Conservation (phyloP, 2,113 vertebrate genomes). For the Petrocephalus microphthalmus region DNA sequence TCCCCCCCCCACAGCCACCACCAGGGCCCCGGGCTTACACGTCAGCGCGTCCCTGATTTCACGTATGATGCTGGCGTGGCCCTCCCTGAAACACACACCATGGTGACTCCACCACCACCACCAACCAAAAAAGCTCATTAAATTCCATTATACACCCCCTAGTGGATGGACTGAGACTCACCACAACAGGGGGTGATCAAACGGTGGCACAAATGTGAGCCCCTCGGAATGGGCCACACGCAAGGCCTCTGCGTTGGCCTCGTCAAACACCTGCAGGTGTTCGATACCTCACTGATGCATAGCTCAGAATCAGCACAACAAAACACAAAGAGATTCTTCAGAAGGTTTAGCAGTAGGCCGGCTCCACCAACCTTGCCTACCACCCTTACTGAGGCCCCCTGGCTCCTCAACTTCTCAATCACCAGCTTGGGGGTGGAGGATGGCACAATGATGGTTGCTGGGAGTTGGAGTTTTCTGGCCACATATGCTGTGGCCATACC, state of each 20-base stretch:
- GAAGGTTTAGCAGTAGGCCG: background rate
- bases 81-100: constrained; percentile 51
- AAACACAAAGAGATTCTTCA: background rate
- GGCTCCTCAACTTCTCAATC: constrained; percentile 54
- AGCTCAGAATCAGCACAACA: background rate
- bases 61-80: constrained; percentile 56
- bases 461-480: constrained; percentile 57
- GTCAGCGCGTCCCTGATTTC: constrained; percentile 56
- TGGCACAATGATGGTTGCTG: constrained; percentile 63
- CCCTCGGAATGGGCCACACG: constrained; percentile 50
- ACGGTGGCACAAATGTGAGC: constrained; percentile 58
- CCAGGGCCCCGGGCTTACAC: constrained; percentile 60
- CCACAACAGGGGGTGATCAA: constrained; percentile 70
- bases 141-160: background rate
- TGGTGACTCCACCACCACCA: background rate
- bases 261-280: constrained; percentile 64
- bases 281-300: background rate
- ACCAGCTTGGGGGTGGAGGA: constrained; percentile 54
- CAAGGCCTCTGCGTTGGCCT: constrained; percentile 62
- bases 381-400: constrained; percentile 57
- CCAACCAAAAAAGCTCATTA: background rate
- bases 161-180: constrained; percentile 29
- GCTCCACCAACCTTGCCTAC: constrained; percentile 52
- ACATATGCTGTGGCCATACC: constrained; percentile 64
- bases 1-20: constrained; percentile 66